Evolutionary conservation across 2,888 invertebrate species (phyloP).

Genomic region (Anarsia innoxiella): DNA sequence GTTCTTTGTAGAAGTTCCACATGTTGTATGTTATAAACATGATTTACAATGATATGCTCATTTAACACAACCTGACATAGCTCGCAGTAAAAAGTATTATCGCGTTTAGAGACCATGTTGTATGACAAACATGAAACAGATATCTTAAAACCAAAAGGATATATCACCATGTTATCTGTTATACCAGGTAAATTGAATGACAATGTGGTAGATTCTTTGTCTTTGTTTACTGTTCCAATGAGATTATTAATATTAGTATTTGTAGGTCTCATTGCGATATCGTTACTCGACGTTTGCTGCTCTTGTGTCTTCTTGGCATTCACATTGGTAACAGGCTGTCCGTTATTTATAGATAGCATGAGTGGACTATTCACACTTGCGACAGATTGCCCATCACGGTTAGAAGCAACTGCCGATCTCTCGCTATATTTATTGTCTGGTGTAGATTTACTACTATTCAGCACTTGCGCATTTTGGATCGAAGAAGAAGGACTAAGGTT

Average conservation of each 20-base stretch:
- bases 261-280: neutral
- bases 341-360: neutral
- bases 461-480: neutral
- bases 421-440: neutral
- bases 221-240: neutral
- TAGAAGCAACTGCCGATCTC: neutral
- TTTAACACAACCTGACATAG: slow-evolving; percentile 17
- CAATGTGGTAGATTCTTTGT: neutral
- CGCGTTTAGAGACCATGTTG: slow-evolving; percentile 12
- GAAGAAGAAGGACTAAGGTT: neutral
- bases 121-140: slow-evolving; percentile 18
- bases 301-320: slow-evolving; percentile 4
- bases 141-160: slow-evolving; percentile 14
- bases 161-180: slow-evolving; percentile 14
- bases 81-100: slow-evolving; percentile 17
- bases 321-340: neutral
- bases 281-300: neutral
- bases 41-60: slow-evolving; percentile 5
- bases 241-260: neutral
- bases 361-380: neutral
- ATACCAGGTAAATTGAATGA: neutral
- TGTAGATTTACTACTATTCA: neutral
- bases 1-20: slow-evolving; percentile 10
- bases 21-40: slow-evolving; percentile 18
- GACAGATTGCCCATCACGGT: neutral